These are phyloP conservation scores for Ichneumon xanthorius DNA, from an alignment of 2,888 invertebrate species.

Conservation along the genomic window DNA sequence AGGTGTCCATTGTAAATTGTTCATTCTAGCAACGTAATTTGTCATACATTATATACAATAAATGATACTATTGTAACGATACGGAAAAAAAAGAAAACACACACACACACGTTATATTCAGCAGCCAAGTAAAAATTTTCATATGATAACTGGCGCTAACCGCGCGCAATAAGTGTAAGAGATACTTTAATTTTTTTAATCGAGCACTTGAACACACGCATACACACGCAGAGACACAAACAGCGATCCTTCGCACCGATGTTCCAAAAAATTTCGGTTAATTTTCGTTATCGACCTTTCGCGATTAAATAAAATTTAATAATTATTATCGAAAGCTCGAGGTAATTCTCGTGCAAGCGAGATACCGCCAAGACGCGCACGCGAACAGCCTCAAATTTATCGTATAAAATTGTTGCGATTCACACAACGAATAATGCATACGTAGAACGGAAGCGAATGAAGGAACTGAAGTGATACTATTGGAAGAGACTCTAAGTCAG, in stretches of 20 bases:
- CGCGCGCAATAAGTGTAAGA: constrained; percentile 39
- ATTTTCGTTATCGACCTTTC: constrained; percentile 16
- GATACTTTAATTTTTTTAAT: constrained; percentile 38
- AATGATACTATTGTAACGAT: constrained; percentile 44
- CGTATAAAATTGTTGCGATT: constrained; percentile 65
- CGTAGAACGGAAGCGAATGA: constrained; percentile 21
- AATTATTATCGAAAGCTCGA: constrained; percentile 6
- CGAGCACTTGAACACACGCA: constrained; percentile 41
- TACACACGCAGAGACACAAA: background rate
- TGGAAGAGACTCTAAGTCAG: constrained; percentile 12
- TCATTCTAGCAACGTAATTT: constrained; percentile 66
- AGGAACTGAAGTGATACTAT: constrained; percentile 30
- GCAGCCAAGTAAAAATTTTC: constrained; percentile 19
- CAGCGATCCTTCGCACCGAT: constrained; percentile 10
- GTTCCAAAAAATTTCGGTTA: background rate
- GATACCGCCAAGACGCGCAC: background rate
- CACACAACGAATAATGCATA: constrained; percentile 73
- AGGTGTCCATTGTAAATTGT: constrained; percentile 66
- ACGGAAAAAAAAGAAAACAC: constrained; percentile 37
- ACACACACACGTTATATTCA: constrained; percentile 11
- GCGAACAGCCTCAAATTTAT: constrained; percentile 43
- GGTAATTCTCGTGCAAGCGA: constrained; percentile 9
- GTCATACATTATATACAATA: constrained; percentile 58
- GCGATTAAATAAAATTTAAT: background rate
- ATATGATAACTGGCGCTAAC: constrained; percentile 38